phyloP scores from a whole-genome alignment of 2,113 vertebrate genomes.

The Chamaea fasciata region DNA sequence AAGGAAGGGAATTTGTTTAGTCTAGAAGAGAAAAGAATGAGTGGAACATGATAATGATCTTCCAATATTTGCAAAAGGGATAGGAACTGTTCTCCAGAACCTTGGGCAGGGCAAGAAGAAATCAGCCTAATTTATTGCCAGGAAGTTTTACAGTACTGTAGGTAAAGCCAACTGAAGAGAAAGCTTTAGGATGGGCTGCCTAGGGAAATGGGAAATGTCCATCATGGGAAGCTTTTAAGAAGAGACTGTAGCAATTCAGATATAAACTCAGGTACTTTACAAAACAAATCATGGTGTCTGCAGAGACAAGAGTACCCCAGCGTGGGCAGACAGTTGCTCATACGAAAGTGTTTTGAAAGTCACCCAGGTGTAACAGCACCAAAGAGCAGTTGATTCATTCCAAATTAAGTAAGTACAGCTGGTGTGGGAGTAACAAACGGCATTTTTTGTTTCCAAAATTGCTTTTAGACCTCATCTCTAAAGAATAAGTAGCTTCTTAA shows the following conservation, averaged over 20 bases:
- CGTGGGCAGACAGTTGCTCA: background rate
- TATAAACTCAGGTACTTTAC: background rate
- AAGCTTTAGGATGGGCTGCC: background rate
- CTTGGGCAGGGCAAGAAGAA: background rate
- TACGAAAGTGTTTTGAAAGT: background rate
- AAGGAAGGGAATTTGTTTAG: constrained; percentile 56
- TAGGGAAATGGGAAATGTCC: background rate
- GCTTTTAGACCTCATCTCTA: background rate
- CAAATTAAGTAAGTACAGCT: background rate
- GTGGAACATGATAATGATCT: constrained; percentile 6
- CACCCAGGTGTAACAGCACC: background rate
- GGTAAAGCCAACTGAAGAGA: background rate
- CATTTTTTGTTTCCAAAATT: background rate
- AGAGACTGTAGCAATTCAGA: background rate
- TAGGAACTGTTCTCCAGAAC: background rate
- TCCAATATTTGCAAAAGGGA: constrained; percentile 5
- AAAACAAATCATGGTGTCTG: background rate
- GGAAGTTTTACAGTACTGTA: background rate
- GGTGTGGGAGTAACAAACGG: background rate
- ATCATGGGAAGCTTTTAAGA: background rate
- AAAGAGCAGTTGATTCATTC: background rate
- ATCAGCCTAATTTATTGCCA: background rate
- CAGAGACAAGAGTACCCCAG: background rate
- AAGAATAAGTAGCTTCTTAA: background rate
- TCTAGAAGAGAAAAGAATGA: constrained; percentile 45